These are phyloP conservation scores for Glyptemys insculpta DNA, from an alignment of 2,797 vertebrate species.

Conservation along the genomic window DNA sequence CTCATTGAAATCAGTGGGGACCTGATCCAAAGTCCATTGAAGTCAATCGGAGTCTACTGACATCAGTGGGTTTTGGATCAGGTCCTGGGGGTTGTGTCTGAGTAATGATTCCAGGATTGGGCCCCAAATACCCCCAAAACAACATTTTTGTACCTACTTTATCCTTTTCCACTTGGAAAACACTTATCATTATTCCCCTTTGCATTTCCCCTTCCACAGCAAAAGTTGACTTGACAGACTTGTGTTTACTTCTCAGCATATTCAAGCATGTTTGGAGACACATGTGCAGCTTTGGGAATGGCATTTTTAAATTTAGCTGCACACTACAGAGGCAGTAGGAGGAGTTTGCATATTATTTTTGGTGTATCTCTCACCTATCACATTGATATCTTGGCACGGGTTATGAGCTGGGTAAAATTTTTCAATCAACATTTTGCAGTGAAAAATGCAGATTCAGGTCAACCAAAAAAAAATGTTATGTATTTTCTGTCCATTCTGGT, in stretches of 20 bases:
- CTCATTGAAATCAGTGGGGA: not conserved
- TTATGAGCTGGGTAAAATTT: not conserved
- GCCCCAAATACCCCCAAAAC: not conserved
- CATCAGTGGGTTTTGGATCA: not conserved
- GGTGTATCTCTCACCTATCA: not conserved
- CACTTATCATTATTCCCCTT: fast-evolving
- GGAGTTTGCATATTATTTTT: not conserved
- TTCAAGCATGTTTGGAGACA: not conserved
- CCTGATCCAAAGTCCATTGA: not conserved
- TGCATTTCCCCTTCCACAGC: not conserved
- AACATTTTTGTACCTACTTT: not conserved
- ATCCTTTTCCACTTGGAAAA: not conserved
- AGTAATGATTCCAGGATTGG: not conserved
- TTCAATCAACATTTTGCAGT: not conserved
- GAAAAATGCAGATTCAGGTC: not conserved
- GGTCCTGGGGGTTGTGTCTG: not conserved
- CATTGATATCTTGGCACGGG: not conserved
- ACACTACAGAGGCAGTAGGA: not conserved
- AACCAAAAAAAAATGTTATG: not conserved
- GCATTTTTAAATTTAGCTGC: not conserved
- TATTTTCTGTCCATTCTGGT: not conserved
- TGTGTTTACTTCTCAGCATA: not conserved
- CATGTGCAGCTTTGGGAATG: not conserved
- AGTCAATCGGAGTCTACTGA: not conserved
- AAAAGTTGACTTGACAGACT: not conserved